Percentiles rank a stretch among this genome's conserved stretches.
These are phyloP conservation scores for Tricholauxania praeusta DNA, from an alignment of 2,888 invertebrate genomes.

Conservation along the genomic window DNA sequence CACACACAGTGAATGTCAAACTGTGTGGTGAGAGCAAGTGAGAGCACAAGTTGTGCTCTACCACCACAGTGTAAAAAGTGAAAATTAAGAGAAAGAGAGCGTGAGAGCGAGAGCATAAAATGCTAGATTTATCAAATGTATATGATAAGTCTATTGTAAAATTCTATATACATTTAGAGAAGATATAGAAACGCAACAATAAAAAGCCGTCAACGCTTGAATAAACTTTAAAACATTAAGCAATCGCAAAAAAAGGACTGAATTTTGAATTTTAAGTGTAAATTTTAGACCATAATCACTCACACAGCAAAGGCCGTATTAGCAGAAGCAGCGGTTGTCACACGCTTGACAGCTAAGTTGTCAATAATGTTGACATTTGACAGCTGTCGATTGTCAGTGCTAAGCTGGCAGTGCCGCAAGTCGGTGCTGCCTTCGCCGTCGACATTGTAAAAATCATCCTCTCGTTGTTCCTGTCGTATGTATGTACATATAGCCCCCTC, in stretches of 20 bases:
- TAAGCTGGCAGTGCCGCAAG: slow-evolving; percentile 27
- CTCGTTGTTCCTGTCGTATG: slow-evolving; percentile 12
- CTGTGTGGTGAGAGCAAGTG: slow-evolving; percentile 23
- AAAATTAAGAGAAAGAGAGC: slow-evolving; percentile 43
- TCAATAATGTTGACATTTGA: slow-evolving; percentile 50
- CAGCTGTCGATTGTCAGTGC: slow-evolving; percentile 36
- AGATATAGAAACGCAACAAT: not conserved
- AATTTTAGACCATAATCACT: slow-evolving; percentile 60
- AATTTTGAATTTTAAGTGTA: slow-evolving; percentile 66
- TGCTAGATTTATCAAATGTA: slow-evolving; percentile 56
- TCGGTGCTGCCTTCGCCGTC: slow-evolving; percentile 34
- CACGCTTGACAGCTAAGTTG: slow-evolving; percentile 56
- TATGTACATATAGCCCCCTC: slow-evolving; percentile 5
- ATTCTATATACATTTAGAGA: not conserved
- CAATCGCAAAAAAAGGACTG: slow-evolving; percentile 66
- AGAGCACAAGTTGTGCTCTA: slow-evolving; percentile 7
- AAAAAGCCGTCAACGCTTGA: slow-evolving; percentile 62
- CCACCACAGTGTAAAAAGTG: slow-evolving; percentile 31
- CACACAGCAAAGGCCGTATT: slow-evolving; percentile 9
- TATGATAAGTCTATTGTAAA: slow-evolving; percentile 11
- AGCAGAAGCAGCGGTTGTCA: slow-evolving; percentile 45
- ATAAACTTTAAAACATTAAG: slow-evolving; percentile 55
- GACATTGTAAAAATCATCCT: slow-evolving; percentile 42
- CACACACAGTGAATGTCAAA: slow-evolving; percentile 28
- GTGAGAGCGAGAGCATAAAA: slow-evolving; percentile 53